phyloP scores from a whole-genome alignment of 2,888 invertebrate species.

The Trilocha varians region DNA sequence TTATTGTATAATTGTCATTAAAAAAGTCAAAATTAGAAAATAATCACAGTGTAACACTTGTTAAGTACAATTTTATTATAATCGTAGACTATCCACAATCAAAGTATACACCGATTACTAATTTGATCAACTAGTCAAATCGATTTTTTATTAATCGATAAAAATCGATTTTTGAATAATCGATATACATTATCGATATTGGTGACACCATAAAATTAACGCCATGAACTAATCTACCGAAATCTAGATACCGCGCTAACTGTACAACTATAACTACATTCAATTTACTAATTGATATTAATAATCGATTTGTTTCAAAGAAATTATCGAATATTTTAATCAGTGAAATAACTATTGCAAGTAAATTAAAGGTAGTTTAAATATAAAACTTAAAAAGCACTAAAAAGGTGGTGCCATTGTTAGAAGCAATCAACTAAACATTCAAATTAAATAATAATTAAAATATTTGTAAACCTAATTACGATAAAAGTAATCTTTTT shows the following conservation, averaged over 20 bases:
- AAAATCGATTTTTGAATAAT: not conserved
- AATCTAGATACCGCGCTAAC: not conserved
- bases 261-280: not conserved
- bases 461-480: too few species aligned
- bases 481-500: too few species aligned
- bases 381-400: too few species aligned
- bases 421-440: too few species aligned
- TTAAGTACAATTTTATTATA: slow-evolving; percentile 3
- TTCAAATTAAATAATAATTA: too few species aligned
- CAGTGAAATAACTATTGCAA: too few species aligned
- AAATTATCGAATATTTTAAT: not conserved
- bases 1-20: slow-evolving; percentile 70
- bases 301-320: not conserved
- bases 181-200: not conserved
- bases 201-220: not conserved
- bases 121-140: not conserved
- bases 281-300: not conserved
- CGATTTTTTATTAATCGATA: not conserved
- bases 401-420: too few species aligned
- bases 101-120: not conserved
- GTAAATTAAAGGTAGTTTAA: too few species aligned
- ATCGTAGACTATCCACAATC: not conserved
- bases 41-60: slow-evolving; percentile 71
- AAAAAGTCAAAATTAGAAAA: slow-evolving; percentile 72
- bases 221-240: not conserved